Evolutionary conservation across 2,888 invertebrate genomes (phyloP).

Genomic region (Drosophila antonietae): DNA sequence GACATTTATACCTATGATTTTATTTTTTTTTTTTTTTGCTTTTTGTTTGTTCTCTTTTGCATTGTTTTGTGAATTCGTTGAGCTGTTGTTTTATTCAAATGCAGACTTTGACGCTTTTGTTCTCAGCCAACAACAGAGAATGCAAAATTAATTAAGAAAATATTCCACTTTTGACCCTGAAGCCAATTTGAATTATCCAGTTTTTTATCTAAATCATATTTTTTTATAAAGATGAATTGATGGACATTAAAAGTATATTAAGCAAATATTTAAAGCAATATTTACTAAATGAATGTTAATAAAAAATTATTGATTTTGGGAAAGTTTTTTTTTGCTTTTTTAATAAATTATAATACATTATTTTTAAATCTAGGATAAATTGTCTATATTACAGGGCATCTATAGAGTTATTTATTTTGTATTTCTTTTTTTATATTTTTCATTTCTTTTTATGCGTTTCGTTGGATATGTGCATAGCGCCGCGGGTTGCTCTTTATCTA

Average conservation of each 20-base stretch:
- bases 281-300: not conserved
- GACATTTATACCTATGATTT: slow-evolving; percentile 2
- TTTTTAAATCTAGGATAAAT: not conserved
- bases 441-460: slow-evolving; percentile 30
- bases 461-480: slow-evolving; percentile 27
- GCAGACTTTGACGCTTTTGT: slow-evolving; percentile 38
- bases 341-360: not conserved
- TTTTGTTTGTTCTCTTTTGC: not conserved
- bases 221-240: not conserved
- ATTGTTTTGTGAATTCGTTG: slow-evolving; percentile 11
- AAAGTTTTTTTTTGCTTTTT: too few relatives aligned
- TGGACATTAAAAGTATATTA: not conserved
- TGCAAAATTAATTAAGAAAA: slow-evolving; percentile 45
- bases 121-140: slow-evolving; percentile 17
- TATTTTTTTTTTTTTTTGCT: not conserved
- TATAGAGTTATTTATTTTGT: not conserved
- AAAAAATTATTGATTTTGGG: too few relatives aligned
- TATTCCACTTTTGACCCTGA: slow-evolving; percentile 1
- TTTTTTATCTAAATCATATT: not conserved
- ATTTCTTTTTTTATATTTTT: slow-evolving; percentile 4
- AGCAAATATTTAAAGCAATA: too few relatives aligned
- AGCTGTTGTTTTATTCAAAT: slow-evolving; percentile 26
- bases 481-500: slow-evolving; percentile 16
- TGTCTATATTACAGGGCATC: slow-evolving; percentile 14
- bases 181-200: not conserved